A percentile compares a stretch with the other conserved stretches of the same genome.
Conservation (phyloP, 2,888 invertebrate genomes). For the Dioctria linearis region DNA sequence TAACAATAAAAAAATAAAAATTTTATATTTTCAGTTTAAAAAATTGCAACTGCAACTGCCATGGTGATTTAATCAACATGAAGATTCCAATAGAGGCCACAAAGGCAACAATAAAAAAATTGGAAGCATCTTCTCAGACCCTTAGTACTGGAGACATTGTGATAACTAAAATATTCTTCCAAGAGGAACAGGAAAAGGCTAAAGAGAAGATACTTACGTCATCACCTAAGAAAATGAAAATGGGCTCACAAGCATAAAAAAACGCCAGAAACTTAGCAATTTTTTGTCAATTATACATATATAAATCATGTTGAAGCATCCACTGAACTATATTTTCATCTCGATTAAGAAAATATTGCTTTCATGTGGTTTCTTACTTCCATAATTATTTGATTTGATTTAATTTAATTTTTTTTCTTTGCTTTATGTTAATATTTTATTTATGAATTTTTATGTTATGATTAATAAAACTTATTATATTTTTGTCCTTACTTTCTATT, state of each 20-base stretch:
- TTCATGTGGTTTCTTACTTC: conserved; percentile 24
- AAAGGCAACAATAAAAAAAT: conserved; percentile 64
- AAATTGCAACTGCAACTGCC: conserved; percentile 67
- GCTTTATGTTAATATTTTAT: conserved; percentile 19
- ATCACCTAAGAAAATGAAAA: conserved; percentile 71
- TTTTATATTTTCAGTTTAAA: conserved; percentile 64
- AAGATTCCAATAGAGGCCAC: conserved; percentile 55
- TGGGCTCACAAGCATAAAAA: conserved; percentile 40
- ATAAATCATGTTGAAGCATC: conserved; percentile 4
- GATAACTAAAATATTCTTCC: conserved; percentile 84
- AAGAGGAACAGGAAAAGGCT: conserved; percentile 74
- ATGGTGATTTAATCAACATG: conserved; percentile 62
- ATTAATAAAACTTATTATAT: conserved; percentile 8
- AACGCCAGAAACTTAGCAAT: neutral
- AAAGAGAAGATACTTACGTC: conserved; percentile 73
- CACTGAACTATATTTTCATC: conserved; percentile 43
- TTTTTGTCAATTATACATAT: neutral
- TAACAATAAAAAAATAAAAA: neutral
- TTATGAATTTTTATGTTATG: conserved; percentile 13
- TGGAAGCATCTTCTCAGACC: conserved; percentile 83
- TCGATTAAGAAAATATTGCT: conserved; percentile 31
- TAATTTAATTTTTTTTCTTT: too few species aligned
- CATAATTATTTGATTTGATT: too few species aligned
- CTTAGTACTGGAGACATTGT: conserved; percentile 94
- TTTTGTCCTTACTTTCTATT: conserved; percentile 9